Conservation (phyloP, 1,140 invertebrate species). For the Apocrypta bakeri region DNA sequence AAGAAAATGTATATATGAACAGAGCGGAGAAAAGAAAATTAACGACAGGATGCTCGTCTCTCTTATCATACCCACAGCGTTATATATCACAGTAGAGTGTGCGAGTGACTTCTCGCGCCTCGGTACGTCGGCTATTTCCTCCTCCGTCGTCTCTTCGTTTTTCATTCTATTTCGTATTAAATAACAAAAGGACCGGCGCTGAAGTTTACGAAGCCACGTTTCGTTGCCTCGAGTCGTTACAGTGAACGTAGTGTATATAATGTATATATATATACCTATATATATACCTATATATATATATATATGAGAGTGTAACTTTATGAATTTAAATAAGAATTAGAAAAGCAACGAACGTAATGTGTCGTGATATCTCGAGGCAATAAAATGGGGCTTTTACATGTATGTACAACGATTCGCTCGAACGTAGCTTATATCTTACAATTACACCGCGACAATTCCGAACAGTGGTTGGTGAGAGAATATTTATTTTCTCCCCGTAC, state of each 20-base stretch:
- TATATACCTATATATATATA: not conserved
- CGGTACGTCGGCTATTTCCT: not conserved
- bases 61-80: conserved; percentile 12
- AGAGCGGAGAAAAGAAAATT: not conserved
- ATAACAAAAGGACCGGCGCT: not conserved
- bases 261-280: not conserved
- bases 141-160: not conserved
- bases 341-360: not conserved
- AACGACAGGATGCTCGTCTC: conserved; percentile 40
- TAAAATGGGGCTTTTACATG: not conserved
- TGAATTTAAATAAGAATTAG: not conserved
- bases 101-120: conserved; percentile 1
- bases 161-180: not conserved
- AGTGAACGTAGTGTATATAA: not conserved
- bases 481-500: conserved; percentile 1
- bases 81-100: conserved; percentile 37
- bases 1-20: not conserved
- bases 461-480: not conserved
- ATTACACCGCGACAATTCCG: not conserved
- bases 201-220: not conserved
- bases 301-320: not conserved
- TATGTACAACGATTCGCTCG: not conserved
- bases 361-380: not conserved
- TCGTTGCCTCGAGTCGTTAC: not conserved
- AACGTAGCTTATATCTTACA: not conserved